Percentiles rank a stretch among this genome's conserved stretches.
These are phyloP conservation scores for Colaptes auratus DNA, from an alignment of 2,113 vertebrate species.

Conservation along the genomic window DNA sequence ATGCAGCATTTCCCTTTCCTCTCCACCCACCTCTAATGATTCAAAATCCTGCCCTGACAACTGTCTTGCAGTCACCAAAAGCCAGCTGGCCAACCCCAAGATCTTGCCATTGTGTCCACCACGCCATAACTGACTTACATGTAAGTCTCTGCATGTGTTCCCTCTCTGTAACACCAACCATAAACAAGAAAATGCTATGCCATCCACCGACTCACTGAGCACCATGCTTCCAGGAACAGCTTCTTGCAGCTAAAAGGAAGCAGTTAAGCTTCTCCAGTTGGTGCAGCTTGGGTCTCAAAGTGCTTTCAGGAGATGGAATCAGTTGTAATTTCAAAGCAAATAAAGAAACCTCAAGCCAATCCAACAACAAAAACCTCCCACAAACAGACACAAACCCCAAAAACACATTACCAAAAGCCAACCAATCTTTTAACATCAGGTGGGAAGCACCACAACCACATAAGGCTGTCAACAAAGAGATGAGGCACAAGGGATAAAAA, in stretches of 20 bases:
- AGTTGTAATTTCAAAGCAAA: neutral
- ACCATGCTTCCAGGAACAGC: neutral
- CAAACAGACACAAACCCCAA: neutral
- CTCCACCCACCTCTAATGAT: neutral
- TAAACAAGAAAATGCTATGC: neutral
- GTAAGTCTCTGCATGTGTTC: neutral
- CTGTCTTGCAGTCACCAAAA: neutral
- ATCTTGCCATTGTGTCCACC: neutral
- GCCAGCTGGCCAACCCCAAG: neutral
- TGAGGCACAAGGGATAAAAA: neutral
- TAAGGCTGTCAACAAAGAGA: neutral
- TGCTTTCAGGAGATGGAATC: neutral
- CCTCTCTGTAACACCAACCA: neutral
- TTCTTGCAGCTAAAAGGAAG: neutral
- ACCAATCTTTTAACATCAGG: neutral
- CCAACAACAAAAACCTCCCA: neutral
- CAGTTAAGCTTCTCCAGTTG: accelerated
- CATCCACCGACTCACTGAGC: neutral
- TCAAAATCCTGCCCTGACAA: neutral
- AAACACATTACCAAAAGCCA: neutral
- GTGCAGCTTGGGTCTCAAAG: neutral
- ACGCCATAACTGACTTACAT: accelerated
- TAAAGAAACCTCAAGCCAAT: neutral
- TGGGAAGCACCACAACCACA: neutral
- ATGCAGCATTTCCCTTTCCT: neutral